Percentiles rank a stretch among this genome's conserved stretches.
Evolutionary conservation across 2,113 vertebrate genomes (phyloP).

Genomic region (Oriolus oriolus): DNA sequence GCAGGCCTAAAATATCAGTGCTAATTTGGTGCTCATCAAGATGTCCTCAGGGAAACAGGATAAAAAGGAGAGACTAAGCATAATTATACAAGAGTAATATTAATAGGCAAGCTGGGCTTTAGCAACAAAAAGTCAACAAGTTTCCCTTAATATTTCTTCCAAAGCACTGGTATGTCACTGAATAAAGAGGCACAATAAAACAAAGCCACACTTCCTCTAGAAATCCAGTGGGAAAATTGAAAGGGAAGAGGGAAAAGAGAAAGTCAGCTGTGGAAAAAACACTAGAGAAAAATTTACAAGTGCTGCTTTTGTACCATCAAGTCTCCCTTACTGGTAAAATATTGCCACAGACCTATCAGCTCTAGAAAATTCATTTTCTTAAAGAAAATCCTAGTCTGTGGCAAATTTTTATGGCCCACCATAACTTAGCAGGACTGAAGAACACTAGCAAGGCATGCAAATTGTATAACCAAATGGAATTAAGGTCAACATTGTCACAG

Average conservation of each 20-base stretch:
- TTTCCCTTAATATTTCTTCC: background rate
- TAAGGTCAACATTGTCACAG: conserved; percentile 28
- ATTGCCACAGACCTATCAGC: background rate
- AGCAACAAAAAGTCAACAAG: background rate
- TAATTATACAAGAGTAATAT: conserved; percentile 6
- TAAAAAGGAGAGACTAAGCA: conserved; percentile 46
- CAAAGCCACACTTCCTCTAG: background rate
- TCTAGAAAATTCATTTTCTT: background rate
- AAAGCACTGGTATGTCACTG: background rate
- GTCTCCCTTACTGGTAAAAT: background rate
- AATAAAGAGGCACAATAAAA: background rate
- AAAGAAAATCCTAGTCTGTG: background rate
- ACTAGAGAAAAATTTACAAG: background rate
- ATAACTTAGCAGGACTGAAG: background rate
- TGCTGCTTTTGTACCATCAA: background rate
- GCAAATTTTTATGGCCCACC: background rate
- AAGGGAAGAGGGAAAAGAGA: background rate
- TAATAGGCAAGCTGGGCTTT: background rate
- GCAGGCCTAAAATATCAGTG: conserved; percentile 50
- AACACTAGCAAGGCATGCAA: background rate
- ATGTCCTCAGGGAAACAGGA: conserved; percentile 43
- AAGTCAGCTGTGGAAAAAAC: background rate
- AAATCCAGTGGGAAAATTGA: background rate
- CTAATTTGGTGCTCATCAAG: conserved; percentile 55
- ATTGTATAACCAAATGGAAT: conserved; percentile 32